Evolutionary conservation across 2,113 vertebrate genomes (phyloP).

Genomic region (Athene cunicularia): DNA sequence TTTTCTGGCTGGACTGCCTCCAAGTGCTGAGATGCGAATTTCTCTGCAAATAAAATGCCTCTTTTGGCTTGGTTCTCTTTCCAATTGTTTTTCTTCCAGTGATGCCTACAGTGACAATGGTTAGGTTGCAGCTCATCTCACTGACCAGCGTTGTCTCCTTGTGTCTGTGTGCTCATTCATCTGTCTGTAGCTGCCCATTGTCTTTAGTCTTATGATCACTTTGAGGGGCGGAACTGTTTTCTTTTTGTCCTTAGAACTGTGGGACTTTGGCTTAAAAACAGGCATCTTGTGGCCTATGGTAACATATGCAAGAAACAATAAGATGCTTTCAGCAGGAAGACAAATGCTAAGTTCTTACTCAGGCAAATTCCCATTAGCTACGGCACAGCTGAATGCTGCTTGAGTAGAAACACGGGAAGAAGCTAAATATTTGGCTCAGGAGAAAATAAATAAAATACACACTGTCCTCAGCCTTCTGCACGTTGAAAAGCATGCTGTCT

Average conservation of each 20-base stretch:
- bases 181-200: constrained; percentile 1
- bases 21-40: constrained; percentile 37
- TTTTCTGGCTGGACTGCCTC: constrained; percentile 8
- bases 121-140: neutral
- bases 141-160: neutral
- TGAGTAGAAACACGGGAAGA: neutral
- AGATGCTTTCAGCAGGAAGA: neutral
- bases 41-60: constrained; percentile 17
- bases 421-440: neutral
- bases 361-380: neutral
- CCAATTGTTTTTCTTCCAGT: neutral
- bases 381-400: neutral
- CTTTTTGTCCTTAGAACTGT: constrained; percentile 4
- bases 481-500: neutral
- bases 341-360: neutral
- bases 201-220: constrained; percentile 1
- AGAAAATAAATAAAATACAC: neutral
- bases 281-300: neutral
- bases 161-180: neutral
- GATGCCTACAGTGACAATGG: neutral
- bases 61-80: neutral
- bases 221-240: neutral
- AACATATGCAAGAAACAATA: constrained; percentile 6
- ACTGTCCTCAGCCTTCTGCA: neutral
- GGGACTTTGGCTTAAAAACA: neutral